These are phyloP conservation scores for Elaphurus davidianus DNA, from an alignment of 2,113 vertebrate species.

Conservation along the genomic window DNA sequence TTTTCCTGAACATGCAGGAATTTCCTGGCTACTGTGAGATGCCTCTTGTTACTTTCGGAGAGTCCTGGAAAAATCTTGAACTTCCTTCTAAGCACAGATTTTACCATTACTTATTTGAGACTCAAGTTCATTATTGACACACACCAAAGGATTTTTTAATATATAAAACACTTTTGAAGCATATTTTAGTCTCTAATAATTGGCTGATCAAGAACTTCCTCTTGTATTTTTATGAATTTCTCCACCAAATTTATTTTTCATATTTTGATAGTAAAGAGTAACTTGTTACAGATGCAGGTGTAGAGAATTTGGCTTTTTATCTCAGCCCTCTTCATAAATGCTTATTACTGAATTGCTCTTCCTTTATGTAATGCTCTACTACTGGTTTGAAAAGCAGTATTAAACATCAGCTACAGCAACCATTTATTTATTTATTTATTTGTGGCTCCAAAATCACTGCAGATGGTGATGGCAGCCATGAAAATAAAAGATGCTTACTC, in stretches of 20 bases:
- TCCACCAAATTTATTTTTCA: neutral
- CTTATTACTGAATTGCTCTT: constrained; percentile 8
- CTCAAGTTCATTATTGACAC: constrained; percentile 27
- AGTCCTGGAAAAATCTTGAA: constrained; percentile 10
- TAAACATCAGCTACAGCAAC: neutral
- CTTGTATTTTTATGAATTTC: constrained; percentile 48
- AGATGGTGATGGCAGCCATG: neutral
- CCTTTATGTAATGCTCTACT: constrained; percentile 28
- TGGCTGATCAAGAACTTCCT: constrained; percentile 47
- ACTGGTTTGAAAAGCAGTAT: constrained; percentile 1
- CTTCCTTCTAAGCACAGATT: neutral
- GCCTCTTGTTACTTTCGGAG: neutral
- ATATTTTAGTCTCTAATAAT: constrained; percentile 71
- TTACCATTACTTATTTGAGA: constrained; percentile 9
- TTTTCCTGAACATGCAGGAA: constrained; percentile 31
- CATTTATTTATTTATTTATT: constrained; percentile 6
- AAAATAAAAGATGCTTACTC: neutral
- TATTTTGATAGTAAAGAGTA: constrained; percentile 7
- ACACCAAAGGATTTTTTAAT: constrained; percentile 52
- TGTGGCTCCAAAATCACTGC: neutral
- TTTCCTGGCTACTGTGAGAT: constrained; percentile 18
- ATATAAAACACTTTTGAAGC: constrained; percentile 29
- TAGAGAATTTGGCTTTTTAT: constrained; percentile 8
- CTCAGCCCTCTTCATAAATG: constrained; percentile 15
- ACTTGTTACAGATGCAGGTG: neutral